A percentile compares a stretch with the other conserved stretches of the same genome.
Conservation (phyloP, 2,888 invertebrate genomes). For the Caenorhabditis becei region DNA sequence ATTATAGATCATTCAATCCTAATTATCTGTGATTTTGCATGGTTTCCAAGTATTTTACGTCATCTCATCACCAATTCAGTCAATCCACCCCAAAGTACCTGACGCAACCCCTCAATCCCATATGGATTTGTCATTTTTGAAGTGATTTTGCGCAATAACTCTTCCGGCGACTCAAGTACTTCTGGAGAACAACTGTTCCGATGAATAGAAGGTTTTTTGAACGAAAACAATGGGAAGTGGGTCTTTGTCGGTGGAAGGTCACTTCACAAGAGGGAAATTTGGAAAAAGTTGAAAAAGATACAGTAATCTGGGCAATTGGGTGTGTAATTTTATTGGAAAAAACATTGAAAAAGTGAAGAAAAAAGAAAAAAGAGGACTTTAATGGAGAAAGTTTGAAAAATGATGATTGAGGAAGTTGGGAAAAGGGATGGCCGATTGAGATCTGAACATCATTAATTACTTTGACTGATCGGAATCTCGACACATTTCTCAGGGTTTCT, state of each 20-base stretch:
- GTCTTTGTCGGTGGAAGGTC: conserved; percentile 7
- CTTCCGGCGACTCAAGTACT: background rate
- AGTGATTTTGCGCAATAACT: background rate
- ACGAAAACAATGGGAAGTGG: background rate
- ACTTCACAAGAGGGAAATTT: background rate
- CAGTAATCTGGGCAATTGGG: background rate
- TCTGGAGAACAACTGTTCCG: background rate
- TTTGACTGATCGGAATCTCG: too few species aligned
- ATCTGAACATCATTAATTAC: background rate
- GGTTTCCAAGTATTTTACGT: background rate
- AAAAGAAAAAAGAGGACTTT: background rate
- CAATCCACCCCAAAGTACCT: conserved; percentile 4
- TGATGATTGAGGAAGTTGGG: background rate
- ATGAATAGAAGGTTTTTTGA: background rate
- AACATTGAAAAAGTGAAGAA: too few species aligned
- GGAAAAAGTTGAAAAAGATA: background rate
- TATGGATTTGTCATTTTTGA: background rate
- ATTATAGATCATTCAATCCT: too few species aligned
- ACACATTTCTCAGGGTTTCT: too few species aligned
- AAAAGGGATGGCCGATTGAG: background rate
- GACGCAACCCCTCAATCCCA: background rate
- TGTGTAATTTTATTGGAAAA: background rate
- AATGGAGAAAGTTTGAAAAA: background rate
- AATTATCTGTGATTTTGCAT: too few species aligned
- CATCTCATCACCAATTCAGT: background rate